phyloP scores from a whole-genome alignment of 2,797 vertebrate species.

The Scolopax rusticola region DNA sequence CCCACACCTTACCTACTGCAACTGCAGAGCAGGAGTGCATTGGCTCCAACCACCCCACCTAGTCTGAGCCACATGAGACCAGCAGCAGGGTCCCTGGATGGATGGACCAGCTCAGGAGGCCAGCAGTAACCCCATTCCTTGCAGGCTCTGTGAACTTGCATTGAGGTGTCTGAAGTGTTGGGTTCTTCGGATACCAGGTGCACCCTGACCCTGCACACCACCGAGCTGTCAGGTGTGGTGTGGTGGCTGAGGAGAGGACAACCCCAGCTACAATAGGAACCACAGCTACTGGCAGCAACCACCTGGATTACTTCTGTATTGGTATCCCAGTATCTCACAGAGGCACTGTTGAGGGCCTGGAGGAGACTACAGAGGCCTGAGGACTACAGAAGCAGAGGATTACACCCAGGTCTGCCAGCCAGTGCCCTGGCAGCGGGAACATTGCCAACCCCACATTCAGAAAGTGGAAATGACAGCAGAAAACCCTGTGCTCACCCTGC shows the following conservation, averaged over 20 bases:
- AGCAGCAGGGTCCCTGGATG: background rate
- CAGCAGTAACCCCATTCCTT: background rate
- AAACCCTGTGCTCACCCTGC: background rate
- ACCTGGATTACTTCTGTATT: background rate
- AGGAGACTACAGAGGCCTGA: too few species aligned
- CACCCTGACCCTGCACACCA: background rate
- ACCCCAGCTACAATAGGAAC: background rate
- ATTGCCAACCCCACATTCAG: fast-evolving
- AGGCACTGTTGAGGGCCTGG: background rate
- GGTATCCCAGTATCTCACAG: background rate
- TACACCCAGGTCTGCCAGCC: background rate
- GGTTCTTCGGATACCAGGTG: background rate
- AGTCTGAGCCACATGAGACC: background rate
- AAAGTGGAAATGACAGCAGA: background rate
- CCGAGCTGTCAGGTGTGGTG: background rate
- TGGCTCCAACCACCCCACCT: background rate
- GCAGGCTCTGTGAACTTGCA: background rate
- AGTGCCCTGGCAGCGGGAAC: background rate
- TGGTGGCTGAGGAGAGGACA: background rate
- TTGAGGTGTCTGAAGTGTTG: background rate
- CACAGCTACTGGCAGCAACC: background rate
- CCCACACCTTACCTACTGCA: background rate
- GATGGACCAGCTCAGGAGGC: background rate
- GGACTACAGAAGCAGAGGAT: too few species aligned
- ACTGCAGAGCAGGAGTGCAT: background rate